Conservation (phyloP, 2,113 vertebrate genomes). For the Cranoglanis bouderius region DNA sequence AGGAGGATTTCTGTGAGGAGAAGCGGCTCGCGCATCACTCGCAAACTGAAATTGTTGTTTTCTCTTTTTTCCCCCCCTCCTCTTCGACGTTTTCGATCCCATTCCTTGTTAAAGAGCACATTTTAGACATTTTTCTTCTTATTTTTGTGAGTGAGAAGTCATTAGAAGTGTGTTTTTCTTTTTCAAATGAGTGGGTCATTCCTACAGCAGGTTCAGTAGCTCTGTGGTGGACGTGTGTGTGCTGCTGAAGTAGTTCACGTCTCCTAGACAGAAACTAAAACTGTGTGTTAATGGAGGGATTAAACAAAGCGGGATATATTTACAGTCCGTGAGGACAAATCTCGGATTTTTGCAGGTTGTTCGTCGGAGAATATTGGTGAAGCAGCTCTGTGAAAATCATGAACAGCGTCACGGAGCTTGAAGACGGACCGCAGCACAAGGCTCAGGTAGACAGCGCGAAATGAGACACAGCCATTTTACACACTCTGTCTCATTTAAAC, state of each 20-base stretch:
- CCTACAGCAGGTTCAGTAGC: slow-evolving; percentile 18
- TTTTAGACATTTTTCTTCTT: neutral
- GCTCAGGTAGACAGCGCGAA: slow-evolving; percentile 53
- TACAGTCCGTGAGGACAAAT: slow-evolving; percentile 44
- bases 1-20: neutral
- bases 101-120: neutral
- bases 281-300: slow-evolving; percentile 48
- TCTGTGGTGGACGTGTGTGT: neutral
- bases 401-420: slow-evolving; percentile 66
- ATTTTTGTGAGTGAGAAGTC: neutral
- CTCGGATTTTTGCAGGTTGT: slow-evolving; percentile 51
- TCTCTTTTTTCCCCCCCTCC: neutral
- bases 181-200: neutral
- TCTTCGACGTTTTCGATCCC: neutral
- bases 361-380: slow-evolving; percentile 49
- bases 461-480: slow-evolving; percentile 20
- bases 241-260: slow-evolving; percentile 46
- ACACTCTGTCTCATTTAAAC: neutral
- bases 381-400: slow-evolving; percentile 62
- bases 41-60: neutral
- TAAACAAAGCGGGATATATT: slow-evolving; percentile 44
- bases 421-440: slow-evolving; percentile 63
- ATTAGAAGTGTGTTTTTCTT: neutral
- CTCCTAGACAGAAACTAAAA: slow-evolving; percentile 31
- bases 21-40: neutral